Conservation (phyloP, 2,113 vertebrate species). For the Apaloderma vittatum region DNA sequence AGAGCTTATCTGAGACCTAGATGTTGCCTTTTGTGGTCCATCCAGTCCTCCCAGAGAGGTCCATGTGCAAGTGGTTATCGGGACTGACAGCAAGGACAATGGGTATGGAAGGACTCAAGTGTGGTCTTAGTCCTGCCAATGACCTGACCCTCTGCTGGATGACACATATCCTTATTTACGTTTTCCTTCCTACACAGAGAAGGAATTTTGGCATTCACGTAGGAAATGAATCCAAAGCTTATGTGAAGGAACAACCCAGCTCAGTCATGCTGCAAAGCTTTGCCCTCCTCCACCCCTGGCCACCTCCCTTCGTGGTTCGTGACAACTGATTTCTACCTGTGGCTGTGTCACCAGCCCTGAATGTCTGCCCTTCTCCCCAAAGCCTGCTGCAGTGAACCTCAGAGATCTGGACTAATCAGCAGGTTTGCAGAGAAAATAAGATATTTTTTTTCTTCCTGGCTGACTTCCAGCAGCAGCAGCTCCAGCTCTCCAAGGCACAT, state of each 20-base stretch:
- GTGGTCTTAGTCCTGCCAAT: not conserved
- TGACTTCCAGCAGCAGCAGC: conserved; percentile 51
- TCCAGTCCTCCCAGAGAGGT: not conserved
- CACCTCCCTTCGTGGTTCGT: not conserved
- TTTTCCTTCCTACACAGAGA: not conserved
- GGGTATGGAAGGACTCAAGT: not conserved
- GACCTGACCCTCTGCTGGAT: not conserved
- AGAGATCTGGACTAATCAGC: conserved; percentile 10
- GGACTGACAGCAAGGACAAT: not conserved
- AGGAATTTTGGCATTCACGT: not conserved
- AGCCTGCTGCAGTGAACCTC: not conserved
- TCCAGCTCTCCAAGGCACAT: conserved; percentile 58
- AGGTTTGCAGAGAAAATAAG: conserved; percentile 62
- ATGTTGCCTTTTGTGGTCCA: not conserved
- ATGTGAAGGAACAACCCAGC: not conserved
- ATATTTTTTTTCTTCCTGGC: conserved; percentile 28
- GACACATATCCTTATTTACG: not conserved
- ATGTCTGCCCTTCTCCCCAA: not conserved
- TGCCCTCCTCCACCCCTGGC: not conserved
- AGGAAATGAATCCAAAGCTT: not conserved
- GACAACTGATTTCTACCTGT: not conserved
- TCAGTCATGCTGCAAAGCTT: not conserved
- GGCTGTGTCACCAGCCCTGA: not conserved
- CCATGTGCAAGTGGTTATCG: rapidly evolving
- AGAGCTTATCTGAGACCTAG: rapidly evolving